These are phyloP conservation scores for Ariopsis seemanni DNA, from an alignment of 2,113 vertebrate genomes.

Conservation along the genomic window DNA sequence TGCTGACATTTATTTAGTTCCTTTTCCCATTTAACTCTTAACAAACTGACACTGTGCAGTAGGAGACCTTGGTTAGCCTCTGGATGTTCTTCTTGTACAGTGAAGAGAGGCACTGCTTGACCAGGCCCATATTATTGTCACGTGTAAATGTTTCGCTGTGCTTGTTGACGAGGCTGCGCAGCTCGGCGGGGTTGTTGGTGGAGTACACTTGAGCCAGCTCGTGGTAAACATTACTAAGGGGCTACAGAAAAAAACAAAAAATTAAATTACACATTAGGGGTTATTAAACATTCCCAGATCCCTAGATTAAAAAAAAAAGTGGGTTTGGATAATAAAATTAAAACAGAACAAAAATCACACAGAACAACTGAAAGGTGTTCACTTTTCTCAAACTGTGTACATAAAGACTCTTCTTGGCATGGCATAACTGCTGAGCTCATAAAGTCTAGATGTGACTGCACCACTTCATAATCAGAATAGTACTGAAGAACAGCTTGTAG, in stretches of 20 bases:
- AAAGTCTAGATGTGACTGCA: not conserved
- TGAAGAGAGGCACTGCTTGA: slow-evolving; percentile 96
- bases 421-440: not conserved
- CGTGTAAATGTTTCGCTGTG: slow-evolving; percentile 91
- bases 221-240: slow-evolving; percentile 97
- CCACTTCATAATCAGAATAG: not conserved
- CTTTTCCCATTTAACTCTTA: not conserved
- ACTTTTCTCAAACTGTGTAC: not conserved
- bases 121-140: slow-evolving; percentile 96
- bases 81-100: slow-evolving; percentile 99
- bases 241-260: slow-evolving; percentile 68
- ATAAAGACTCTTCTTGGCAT: not conserved
- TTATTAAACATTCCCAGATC: not conserved
- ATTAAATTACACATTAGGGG: not conserved
- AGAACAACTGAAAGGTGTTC: not conserved
- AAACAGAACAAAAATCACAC: not conserved
- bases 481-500: not conserved
- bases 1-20: not conserved
- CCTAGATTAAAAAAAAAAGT: not conserved
- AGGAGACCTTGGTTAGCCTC: slow-evolving; percentile 92
- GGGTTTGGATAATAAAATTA: not conserved
- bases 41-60: not conserved
- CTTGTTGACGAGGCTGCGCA: slow-evolving; percentile 90
- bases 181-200: slow-evolving; percentile 93
- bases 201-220: slow-evolving; percentile 96